Evolutionary conservation across 1,140 invertebrate species (phyloP), one percentile per base, ranked within the genome.

Genomic region (Ceratitis capitata): DNA sequence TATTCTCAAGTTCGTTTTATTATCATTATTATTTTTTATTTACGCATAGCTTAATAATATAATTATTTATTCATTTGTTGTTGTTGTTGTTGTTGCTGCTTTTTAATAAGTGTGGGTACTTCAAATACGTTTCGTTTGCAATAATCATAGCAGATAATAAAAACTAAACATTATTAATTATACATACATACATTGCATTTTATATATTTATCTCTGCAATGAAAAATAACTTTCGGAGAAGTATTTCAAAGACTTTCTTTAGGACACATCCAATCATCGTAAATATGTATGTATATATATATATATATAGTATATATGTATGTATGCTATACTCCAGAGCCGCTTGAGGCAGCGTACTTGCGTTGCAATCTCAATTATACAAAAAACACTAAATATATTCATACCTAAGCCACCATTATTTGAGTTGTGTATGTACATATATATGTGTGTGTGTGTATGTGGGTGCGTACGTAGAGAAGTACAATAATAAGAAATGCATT

Each of bases 1-100:
- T 78, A 78, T 78, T 78, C 45, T 78, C 39, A 78, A 45, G 35
- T 45, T 32, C 69, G 39, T 14, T 78, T 78, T 23, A 78, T 78
- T 78, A n/a, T n/a, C n/a, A n/a, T n/a, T n/a, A n/a, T n/a, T n/a
- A n/a, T n/a, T n/a, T n/a, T n/a, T n/a, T n/a, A 78, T 78, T 78
- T 47, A 78, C 69, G 69, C 69, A 78, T 78, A 78, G 61, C 39
- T 35, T 35, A n/a, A n/a, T n/a, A n/a, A n/a, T n/a, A 78, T 78
- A 78, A 78, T 7, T 78, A 78, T 45, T 29, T 45, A 45, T 45
- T 35, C 69, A 78, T 23, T 74, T 45, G 5, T 56, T 23, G 19
- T 56, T 56, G 51, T 56, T 23, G 19, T 47, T 47, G 5, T 47
- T 47, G 5, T 23, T 56, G 19, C 51, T 56, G 6, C 23, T 51